Percentiles rank a stretch among this genome's conserved stretches.
Conservation (phyloP, 2,113 vertebrate species). For the Phycodurus eques region DNA sequence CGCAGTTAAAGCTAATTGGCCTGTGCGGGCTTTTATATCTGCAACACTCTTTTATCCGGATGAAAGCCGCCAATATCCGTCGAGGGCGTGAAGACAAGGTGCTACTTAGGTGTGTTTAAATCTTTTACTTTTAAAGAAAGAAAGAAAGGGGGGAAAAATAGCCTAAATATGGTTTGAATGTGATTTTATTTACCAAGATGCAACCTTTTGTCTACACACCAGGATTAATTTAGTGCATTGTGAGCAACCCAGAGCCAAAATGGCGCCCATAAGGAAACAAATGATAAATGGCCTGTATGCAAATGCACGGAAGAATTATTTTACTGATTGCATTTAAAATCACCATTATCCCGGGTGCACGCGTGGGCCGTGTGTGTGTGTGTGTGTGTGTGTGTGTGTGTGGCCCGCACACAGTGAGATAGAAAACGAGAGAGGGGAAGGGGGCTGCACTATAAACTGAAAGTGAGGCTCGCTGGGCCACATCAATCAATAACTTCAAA, state of each 20-base stretch:
- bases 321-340: slow-evolving; percentile 73
- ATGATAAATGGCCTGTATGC: slow-evolving; percentile 71
- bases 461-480: slow-evolving; percentile 74
- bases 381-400: slow-evolving; percentile 18
- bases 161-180: background rate
- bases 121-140: background rate
- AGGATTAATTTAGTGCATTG: slow-evolving; percentile 7
- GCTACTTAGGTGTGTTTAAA: background rate
- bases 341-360: slow-evolving; percentile 71
- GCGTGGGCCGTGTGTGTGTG: slow-evolving; percentile 66
- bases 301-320: slow-evolving; percentile 65
- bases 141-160: background rate
- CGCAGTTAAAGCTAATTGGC: slow-evolving; percentile 88
- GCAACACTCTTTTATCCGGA: slow-evolving; percentile 62
- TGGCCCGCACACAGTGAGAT: background rate
- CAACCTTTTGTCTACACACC: background rate
- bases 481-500: slow-evolving; percentile 89
- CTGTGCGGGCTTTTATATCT: slow-evolving; percentile 77
- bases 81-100: background rate
- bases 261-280: slow-evolving; percentile 12
- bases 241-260: slow-evolving; percentile 17
- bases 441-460: slow-evolving; percentile 54
- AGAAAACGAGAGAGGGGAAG: slow-evolving; percentile 32
- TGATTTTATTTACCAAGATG: background rate
- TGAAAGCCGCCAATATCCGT: slow-evolving; percentile 41